Evolutionary conservation across 2,888 invertebrate genomes (phyloP), one percentile per base, ranked within the genome.

Genomic region (Cephalotes varians): DNA sequence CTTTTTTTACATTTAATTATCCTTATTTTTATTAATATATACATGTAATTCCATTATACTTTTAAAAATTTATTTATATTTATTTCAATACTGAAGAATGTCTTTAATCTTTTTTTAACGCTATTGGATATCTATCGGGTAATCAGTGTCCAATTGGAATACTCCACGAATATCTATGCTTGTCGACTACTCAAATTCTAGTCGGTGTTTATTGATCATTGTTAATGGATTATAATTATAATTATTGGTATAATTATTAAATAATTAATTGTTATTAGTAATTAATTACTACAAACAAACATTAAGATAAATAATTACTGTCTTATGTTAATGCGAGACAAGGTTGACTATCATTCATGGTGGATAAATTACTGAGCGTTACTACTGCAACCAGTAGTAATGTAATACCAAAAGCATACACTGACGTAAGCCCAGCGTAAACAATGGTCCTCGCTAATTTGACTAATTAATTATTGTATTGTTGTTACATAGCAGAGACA

Each of bases 401-500:
- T n/a, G 51, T 51, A 62, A 64, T 73, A 44, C 28, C 40, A n/a
- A 44, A n/a, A 15, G 5, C 31, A 31, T 31, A 44, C 15, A 21
- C 12, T 15, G 44, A 31, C 31, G 31, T 28, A 40, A 73, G 25
- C 65, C 7, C 31, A 44, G n/a, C 64, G 9, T 62, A 73, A 73
- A 73, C 62, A 73, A 40, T 62, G 15, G 44, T 28, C 28, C 62
- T 40, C n/a, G n/a, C 72, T 72, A 40, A 25, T 31, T 58, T 18
- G 62, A 58, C 37, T 72, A 60, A 60, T 73, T 73, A 73, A 73
- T 73, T 72, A 40, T 15, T 28, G 18, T 12, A 51, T 18, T 21
- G 37, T 37, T 15, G 25, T 15, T 40, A 64, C 25, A 25, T 15
- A 34, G 60, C 3, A 2, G 10, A 54, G 15, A 15, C 15, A 9